These are phyloP conservation scores for Trachelus tabidus DNA, from an alignment of 2,888 invertebrate species.

Conservation along the genomic window DNA sequence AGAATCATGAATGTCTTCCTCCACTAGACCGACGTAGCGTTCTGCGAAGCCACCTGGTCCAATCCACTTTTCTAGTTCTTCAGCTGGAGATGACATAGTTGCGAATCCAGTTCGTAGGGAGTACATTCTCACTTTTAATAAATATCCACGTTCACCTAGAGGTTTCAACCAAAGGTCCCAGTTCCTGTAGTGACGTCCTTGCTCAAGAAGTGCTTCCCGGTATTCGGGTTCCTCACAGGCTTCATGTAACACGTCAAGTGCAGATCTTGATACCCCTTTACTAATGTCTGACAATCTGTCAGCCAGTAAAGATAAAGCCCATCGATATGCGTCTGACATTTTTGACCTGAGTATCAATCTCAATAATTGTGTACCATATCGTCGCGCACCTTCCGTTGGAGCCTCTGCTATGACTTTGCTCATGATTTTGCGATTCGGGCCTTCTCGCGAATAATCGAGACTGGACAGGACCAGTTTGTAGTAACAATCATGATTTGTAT, in stretches of 20 bases:
- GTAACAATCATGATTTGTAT: constrained; percentile 90
- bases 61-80: constrained; percentile 62
- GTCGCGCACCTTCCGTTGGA: constrained; percentile 70
- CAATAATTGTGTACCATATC: constrained; percentile 93
- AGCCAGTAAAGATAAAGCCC: constrained; percentile 89
- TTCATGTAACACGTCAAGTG: constrained; percentile 88
- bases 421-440: constrained; percentile 76
- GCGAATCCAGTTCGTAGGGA: constrained; percentile 68
- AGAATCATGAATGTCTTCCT: constrained; percentile 88
- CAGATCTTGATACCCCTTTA: constrained; percentile 81
- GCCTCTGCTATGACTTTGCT: constrained; percentile 69
- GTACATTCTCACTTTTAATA: constrained; percentile 69
- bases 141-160: constrained; percentile 70
- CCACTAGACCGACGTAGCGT: constrained; percentile 88
- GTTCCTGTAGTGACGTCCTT: constrained; percentile 42
- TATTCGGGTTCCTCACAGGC: constrained; percentile 82
- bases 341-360: constrained; percentile 85
- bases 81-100: constrained; percentile 60
- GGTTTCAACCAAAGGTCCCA: constrained; percentile 67
- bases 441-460: constrained; percentile 86
- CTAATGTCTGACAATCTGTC: constrained; percentile 88
- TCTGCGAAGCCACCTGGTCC: constrained; percentile 58
- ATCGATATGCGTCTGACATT: constrained; percentile 79
- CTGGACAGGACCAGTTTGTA: constrained; percentile 93
- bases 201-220: constrained; percentile 50